A percentile compares a stretch with the other conserved stretches of the same genome.
Evolutionary conservation across 2,113 vertebrate genomes (phyloP).

Genomic region (Merops nubicus): DNA sequence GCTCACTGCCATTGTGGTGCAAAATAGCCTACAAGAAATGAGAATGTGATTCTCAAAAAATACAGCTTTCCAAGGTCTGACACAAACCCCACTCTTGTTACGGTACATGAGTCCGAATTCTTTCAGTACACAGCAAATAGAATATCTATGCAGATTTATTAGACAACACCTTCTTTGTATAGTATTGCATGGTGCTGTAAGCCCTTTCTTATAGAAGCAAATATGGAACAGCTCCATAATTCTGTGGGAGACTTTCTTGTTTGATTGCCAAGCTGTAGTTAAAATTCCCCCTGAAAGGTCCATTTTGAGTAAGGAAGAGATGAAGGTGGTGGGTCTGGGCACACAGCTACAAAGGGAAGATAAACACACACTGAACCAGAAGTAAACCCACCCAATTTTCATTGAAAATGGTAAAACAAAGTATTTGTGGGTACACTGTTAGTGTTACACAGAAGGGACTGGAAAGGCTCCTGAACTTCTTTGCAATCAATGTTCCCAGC

Average conservation of each 20-base stretch:
- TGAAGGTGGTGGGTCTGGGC: background rate
- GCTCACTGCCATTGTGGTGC: background rate
- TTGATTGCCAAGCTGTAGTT: slow-evolving; percentile 15
- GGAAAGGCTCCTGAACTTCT: slow-evolving; percentile 17
- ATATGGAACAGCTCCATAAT: slow-evolving; percentile 47
- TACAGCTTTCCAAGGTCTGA: background rate
- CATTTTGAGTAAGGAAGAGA: background rate
- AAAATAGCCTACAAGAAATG: background rate
- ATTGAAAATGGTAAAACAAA: background rate
- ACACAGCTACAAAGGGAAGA: background rate
- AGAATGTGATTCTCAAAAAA: background rate
- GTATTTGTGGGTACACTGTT: background rate
- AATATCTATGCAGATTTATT: slow-evolving; percentile 17
- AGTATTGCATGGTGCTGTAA: slow-evolving; percentile 1
- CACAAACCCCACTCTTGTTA: background rate
- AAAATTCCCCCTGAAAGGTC: background rate
- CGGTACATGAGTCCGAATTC: background rate
- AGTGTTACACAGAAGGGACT: background rate
- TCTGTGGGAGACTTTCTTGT: slow-evolving; percentile 37
- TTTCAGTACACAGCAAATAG: slow-evolving; percentile 2
- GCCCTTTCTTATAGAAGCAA: slow-evolving; percentile 28
- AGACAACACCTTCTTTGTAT: slow-evolving; percentile 44
- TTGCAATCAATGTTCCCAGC: slow-evolving; percentile 21
- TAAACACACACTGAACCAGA: background rate
- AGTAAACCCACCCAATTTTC: background rate